phyloP scores from a whole-genome alignment of 2,113 vertebrate species.

The Phrynosoma blainvillii region DNA sequence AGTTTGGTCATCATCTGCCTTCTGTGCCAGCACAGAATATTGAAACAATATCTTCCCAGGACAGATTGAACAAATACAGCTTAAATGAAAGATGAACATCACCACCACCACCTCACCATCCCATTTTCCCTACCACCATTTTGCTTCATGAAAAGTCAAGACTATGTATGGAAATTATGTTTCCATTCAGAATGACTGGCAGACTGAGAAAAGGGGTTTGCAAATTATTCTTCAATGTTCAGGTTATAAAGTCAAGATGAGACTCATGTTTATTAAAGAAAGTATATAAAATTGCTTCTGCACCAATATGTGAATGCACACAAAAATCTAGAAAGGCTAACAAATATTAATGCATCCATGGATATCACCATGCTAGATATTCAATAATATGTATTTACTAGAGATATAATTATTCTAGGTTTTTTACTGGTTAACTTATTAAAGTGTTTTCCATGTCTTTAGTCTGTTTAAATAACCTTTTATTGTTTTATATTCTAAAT shows the following conservation, averaged over 20 bases:
- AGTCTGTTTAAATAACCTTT: no score
- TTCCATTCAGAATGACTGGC: slow-evolving; percentile 58
- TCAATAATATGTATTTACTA: no score
- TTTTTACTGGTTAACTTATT: no score
- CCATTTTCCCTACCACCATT: no score
- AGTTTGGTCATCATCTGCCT: slow-evolving; percentile 75
- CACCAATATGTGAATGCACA: no score
- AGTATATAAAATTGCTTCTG: not conserved
- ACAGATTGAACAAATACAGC: slow-evolving; percentile 67
- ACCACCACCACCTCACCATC: no score
- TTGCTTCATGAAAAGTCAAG: no score
- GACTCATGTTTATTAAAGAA: not conserved
- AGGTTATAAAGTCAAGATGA: not conserved
- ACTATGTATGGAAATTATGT: not conserved
- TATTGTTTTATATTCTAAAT: no score
- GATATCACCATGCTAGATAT: no score
- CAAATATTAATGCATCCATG: not conserved
- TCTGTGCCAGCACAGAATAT: slow-evolving; percentile 72
- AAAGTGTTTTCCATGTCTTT: no score
- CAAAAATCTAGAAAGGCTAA: not conserved
- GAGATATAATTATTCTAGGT: no score
- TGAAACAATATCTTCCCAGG: slow-evolving; percentile 76
- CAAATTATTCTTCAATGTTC: slow-evolving; percentile 35
- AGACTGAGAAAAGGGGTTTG: slow-evolving; percentile 38
- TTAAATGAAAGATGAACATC: slow-evolving; percentile 43